Evolutionary conservation across 2,888 invertebrate species (phyloP).

Genomic region (Polymixis lichenea): DNA sequence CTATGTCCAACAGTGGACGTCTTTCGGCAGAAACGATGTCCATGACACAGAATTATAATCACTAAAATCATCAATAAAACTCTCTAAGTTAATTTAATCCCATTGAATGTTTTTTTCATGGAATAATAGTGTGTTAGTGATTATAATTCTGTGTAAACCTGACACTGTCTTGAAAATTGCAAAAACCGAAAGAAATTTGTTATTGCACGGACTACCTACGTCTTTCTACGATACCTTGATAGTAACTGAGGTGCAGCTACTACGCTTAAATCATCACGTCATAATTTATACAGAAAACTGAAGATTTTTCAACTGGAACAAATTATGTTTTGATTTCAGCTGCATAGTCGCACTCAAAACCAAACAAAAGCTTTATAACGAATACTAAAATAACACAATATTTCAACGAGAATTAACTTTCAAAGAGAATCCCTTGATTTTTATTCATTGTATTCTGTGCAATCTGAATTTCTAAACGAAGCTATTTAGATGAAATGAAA

Average conservation of each 20-base stretch:
- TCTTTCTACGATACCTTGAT: neutral
- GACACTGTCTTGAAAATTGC: too few relatives aligned
- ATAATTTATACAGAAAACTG: neutral
- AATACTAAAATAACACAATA: neutral
- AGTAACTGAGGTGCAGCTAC: too few relatives aligned
- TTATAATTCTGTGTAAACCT: too few relatives aligned
- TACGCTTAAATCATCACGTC: neutral
- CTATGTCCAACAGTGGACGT: too few relatives aligned
- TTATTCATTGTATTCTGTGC: slow-evolving; percentile 14
- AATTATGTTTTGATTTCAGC: neutral
- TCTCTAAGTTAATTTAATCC: too few relatives aligned
- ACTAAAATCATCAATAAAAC: too few relatives aligned
- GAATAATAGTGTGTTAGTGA: too few relatives aligned
- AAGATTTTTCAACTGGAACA: neutral
- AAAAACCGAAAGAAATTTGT: too few relatives aligned
- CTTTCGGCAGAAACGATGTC: too few relatives aligned
- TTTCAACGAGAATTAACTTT: neutral
- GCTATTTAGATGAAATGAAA: slow-evolving; percentile 17
- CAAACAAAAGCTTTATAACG: slow-evolving; percentile 28
- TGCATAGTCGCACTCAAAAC: neutral
- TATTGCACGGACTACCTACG: neutral
- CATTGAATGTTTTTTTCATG: too few relatives aligned
- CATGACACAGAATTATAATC: too few relatives aligned
- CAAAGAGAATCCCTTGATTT: neutral
- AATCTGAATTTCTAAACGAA: slow-evolving; percentile 16